Base-by-base conservation (phyloP, 1,140 invertebrate species). In the Thaumatotibia leucotreta region DNA sequence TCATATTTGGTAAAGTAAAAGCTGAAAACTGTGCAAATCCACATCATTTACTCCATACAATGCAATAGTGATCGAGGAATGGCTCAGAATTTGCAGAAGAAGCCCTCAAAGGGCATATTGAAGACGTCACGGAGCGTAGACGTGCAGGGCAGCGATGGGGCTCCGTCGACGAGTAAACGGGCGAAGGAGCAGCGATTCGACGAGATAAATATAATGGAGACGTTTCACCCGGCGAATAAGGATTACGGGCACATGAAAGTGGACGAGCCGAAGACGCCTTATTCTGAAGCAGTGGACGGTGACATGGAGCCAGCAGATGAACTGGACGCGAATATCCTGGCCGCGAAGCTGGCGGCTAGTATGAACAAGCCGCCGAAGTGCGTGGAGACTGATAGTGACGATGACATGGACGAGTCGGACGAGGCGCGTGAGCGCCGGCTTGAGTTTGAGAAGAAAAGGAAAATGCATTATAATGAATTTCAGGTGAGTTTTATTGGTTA, bases 201-300 rank as follows among this genome's bases (percentile, higher is more conserved):
- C 92, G 98, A 99, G 93, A 98, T 99, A 95, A 99, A 99, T 92
- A 99, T 99, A 70, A 93, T 99, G 76, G 98, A 98, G 66, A 99
- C 99, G 3, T 94, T 98, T 80, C 99, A 99, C 93, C 99, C 99
- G 39, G 91, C 96, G 27, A 98, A 98, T 84, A 99, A 99, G 92
- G 98, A 99, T 92, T 99, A 99, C 92, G 99, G 99, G 8, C 98
- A 99, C 82, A 99, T 99, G 98, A 99, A 99, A 93, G 98, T 99
- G 65, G 97, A 99, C 79, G 98, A 99, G 90, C 97, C 98, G 33
- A 97, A 99, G 92, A 99, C 99, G 8, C 99, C 99, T 1, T 99
- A 96, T 82, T 91, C 89, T 4, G 89, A 92, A 70, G 95, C 96
- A 72, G 93, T 95, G 65, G 94, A 95, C 65, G 93, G 94, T 31